Evolutionary conservation across 2,888 invertebrate species (phyloP).

Genomic region (Lissonota sp.): DNA sequence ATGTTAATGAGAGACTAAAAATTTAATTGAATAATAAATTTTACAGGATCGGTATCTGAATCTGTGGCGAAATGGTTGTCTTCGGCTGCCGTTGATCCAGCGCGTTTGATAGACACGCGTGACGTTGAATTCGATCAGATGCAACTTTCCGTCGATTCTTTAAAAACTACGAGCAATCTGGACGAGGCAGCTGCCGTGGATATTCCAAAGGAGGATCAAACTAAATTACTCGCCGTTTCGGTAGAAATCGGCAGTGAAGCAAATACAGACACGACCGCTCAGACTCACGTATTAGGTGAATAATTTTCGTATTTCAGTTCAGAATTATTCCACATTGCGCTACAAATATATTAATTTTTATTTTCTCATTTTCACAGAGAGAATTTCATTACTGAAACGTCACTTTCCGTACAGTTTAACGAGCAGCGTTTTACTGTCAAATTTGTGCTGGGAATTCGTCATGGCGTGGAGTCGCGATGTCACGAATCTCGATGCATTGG

Average conservation of each 20-base stretch:
- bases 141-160: slow-evolving; percentile 69
- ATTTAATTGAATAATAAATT: slow-evolving; percentile 27
- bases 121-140: slow-evolving; percentile 79
- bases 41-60: slow-evolving; percentile 94
- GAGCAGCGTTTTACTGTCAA: slow-evolving; percentile 91
- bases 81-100: slow-evolving; percentile 89
- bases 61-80: slow-evolving; percentile 94
- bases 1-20: background rate
- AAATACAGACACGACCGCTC: slow-evolving; percentile 71
- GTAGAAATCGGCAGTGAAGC: slow-evolving; percentile 76
- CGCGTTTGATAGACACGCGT: slow-evolving; percentile 81
- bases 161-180: slow-evolving; percentile 68
- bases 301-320: background rate
- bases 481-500: slow-evolving; percentile 87
- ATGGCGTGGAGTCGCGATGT: slow-evolving; percentile 93
- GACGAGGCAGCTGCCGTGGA: slow-evolving; percentile 73
- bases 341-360: no score
- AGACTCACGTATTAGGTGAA: slow-evolving; percentile 74
- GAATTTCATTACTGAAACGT: slow-evolving; percentile 85
- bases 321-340: no score
- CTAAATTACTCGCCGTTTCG: slow-evolving; percentile 65
- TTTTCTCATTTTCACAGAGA: slow-evolving; percentile 71
- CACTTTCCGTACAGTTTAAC: slow-evolving; percentile 95
- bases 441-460: slow-evolving; percentile 96
- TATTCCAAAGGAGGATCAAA: slow-evolving; percentile 68